phyloP scores from a whole-genome alignment of 2,113 vertebrate genomes.

The Lycaon pictus region DNA sequence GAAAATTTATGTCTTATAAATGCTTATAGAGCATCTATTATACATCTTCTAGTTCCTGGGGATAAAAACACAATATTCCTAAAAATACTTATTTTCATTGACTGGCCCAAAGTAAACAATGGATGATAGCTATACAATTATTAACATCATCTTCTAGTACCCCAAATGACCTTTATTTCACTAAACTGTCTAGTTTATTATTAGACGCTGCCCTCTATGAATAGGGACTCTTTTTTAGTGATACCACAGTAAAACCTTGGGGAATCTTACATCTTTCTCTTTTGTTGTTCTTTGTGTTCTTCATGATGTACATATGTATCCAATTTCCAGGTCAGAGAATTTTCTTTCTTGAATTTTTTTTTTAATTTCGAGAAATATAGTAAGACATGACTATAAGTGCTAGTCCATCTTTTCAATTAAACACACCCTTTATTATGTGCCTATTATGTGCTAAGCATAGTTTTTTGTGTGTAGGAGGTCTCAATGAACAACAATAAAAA shows the following conservation, averaged over 20 bases:
- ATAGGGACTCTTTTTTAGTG: neutral
- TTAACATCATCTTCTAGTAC: neutral
- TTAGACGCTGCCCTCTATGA: neutral
- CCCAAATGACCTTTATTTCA: neutral
- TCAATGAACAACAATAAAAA: neutral
- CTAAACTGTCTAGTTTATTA: neutral
- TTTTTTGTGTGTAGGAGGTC: neutral
- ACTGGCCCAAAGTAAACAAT: neutral
- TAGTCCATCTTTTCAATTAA: neutral
- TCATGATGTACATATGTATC: neutral
- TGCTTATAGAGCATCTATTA: neutral
- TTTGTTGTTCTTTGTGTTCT: neutral
- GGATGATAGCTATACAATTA: neutral
- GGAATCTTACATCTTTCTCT: neutral
- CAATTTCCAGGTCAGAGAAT: neutral
- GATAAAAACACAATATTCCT: neutral
- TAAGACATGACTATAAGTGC: neutral
- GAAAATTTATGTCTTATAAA: neutral
- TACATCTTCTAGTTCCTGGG: neutral
- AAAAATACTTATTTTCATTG: slow-evolving; percentile 9
- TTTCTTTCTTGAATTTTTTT: neutral
- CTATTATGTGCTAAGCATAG: neutral
- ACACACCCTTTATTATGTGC: neutral
- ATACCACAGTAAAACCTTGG: neutral
- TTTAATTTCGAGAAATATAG: neutral